Evolutionary conservation across 2,797 vertebrate species (phyloP).

Genomic region (Gobio occitaniae): DNA sequence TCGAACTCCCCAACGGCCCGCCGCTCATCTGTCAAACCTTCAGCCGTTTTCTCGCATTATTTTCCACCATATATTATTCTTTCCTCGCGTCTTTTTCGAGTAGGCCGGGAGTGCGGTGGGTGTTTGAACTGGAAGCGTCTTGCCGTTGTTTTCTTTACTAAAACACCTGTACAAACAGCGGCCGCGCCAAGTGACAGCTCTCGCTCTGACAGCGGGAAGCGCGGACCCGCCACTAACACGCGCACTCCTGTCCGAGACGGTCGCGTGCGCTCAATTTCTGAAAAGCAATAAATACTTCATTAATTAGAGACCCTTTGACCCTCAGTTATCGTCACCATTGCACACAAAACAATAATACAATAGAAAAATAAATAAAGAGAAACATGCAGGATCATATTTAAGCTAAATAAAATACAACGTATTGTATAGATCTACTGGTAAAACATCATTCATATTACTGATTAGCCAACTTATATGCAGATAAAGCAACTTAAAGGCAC

Average conservation of each 20-base stretch:
- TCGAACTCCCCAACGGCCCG: constrained; percentile 63
- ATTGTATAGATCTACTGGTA: no score
- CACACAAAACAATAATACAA: neutral
- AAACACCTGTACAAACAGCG: constrained; percentile 86
- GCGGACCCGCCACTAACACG: constrained; percentile 26
- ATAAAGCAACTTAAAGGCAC: neutral
- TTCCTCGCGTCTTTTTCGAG: constrained; percentile 68
- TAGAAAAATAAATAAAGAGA: neutral
- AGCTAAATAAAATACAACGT: neutral
- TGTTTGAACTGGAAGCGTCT: constrained; percentile 71
- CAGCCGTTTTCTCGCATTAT: constrained; percentile 65
- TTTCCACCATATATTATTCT: constrained; percentile 70
- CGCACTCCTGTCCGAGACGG: constrained; percentile 65
- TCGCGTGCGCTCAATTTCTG: constrained; percentile 55
- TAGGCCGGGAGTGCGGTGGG: constrained; percentile 62
- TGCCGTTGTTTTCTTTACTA: constrained; percentile 79
- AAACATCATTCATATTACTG: neutral
- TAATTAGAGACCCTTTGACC: neutral
- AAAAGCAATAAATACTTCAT: neutral
- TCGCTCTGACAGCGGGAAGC: constrained; percentile 65
- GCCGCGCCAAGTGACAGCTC: constrained; percentile 80
- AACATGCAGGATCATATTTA: no score
- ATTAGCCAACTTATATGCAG: neutral
- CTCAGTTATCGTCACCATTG: neutral
- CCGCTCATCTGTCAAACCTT: constrained; percentile 71